Percentiles rank a stretch among this genome's conserved stretches.
These are phyloP conservation scores for Adelphocoris suturalis DNA, from an alignment of 2,888 invertebrate species.

Conservation along the genomic window DNA sequence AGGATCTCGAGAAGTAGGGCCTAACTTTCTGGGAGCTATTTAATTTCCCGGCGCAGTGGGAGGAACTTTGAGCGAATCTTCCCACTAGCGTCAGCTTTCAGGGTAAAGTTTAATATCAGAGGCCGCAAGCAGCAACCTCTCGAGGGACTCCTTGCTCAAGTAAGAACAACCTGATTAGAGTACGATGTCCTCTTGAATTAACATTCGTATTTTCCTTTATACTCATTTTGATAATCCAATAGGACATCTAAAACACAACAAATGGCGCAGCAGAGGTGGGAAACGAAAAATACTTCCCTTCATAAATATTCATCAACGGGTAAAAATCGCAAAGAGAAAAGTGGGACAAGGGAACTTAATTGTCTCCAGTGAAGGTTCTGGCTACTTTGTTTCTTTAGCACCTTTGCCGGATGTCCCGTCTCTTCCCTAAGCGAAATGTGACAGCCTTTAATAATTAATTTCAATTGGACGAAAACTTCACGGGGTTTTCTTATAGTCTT, in stretches of 20 bases:
- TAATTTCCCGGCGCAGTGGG: no score
- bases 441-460: constrained; percentile 62
- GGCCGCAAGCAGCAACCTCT: background rate
- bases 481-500: constrained; percentile 39
- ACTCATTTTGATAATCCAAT: constrained; percentile 16
- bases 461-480: constrained; percentile 60
- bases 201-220: background rate
- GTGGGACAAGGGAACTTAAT: constrained; percentile 50
- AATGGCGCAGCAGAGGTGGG: constrained; percentile 10
- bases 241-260: constrained; percentile 22
- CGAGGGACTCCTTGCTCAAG: background rate
- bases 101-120: no score
- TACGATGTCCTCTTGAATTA: constrained; percentile 6
- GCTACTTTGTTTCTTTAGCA: constrained; percentile 59
- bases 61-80: no score
- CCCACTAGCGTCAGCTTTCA: no score
- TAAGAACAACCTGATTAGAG: background rate
- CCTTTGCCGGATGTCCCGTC: constrained; percentile 39
- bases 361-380: constrained; percentile 44
- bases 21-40: no score
- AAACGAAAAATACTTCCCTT: constrained; percentile 41
- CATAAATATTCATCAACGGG: constrained; percentile 55
- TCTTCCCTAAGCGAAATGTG: constrained; percentile 56
- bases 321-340: constrained; percentile 50
- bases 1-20: no score